These are phyloP conservation scores for Lysandra coridon DNA, from an alignment of 2,888 invertebrate genomes.

Conservation along the genomic window DNA sequence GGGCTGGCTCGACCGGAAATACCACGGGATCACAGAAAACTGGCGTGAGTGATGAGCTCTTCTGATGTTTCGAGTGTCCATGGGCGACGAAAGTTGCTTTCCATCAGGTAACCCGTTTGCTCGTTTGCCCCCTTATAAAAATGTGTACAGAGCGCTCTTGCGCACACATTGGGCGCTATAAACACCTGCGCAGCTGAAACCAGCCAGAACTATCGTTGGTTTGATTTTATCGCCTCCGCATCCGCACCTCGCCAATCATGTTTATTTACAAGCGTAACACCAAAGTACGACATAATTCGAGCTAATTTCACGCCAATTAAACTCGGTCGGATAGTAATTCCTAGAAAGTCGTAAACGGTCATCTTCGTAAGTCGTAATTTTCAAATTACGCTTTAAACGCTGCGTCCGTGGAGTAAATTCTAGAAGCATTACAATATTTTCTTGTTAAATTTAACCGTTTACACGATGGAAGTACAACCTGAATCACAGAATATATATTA, in stretches of 20 bases:
- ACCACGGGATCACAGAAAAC: too few relatives aligned
- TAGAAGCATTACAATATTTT: neutral
- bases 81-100: too few relatives aligned
- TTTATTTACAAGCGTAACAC: neutral
- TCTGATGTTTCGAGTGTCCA: too few relatives aligned
- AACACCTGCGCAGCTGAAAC: too few relatives aligned
- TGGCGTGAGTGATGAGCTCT: too few relatives aligned
- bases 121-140: too few relatives aligned
- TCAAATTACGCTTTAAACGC: conserved; percentile 1
- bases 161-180: too few relatives aligned
- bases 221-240: neutral
- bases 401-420: neutral
- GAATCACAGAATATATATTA: neutral
- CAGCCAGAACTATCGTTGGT: neutral
- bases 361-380: conserved; percentile 4
- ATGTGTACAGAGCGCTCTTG: too few relatives aligned
- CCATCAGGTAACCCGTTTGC: too few relatives aligned
- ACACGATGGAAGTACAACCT: too few relatives aligned
- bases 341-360: neutral
- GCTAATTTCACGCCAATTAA: conserved; percentile 12
- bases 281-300: neutral
- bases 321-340: neutral
- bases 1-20: too few relatives aligned
- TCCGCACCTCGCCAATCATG: neutral
- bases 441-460: neutral